These are phyloP conservation scores for Drosophila picticornis DNA, from an alignment of 2,888 invertebrate genomes.

Conservation along the genomic window DNA sequence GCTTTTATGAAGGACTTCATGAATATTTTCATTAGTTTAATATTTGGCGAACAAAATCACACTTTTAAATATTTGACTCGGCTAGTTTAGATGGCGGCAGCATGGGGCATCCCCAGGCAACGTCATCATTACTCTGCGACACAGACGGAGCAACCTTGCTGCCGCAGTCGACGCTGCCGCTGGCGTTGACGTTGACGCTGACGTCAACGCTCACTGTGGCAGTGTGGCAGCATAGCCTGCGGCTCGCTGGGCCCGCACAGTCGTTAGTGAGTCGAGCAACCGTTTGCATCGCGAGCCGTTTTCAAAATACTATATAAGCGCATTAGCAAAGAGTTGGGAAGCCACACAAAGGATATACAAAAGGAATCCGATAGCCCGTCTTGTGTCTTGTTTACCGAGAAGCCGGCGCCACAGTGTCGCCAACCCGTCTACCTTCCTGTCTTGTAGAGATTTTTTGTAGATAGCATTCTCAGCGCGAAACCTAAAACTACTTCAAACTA, in stretches of 20 bases:
- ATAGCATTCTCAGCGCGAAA: slow-evolving; percentile 37
- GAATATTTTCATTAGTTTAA: background rate
- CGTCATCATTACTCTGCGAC: slow-evolving; percentile 41
- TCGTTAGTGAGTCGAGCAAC: slow-evolving; percentile 68
- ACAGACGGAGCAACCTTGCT: slow-evolving; percentile 17
- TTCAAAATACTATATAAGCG: slow-evolving; percentile 18
- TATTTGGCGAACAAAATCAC: background rate
- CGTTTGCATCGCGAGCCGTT: slow-evolving; percentile 75
- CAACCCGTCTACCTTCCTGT: slow-evolving; percentile 38
- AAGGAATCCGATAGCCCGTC: slow-evolving; percentile 29
- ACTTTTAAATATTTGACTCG: slow-evolving; percentile 1
- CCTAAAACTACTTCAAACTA: slow-evolving; percentile 33
- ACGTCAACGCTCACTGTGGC: slow-evolving; percentile 40
- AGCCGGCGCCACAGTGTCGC: slow-evolving; percentile 70
- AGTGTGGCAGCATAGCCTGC: slow-evolving; percentile 68
- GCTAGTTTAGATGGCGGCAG: slow-evolving; percentile 20
- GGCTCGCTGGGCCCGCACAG: slow-evolving; percentile 59
- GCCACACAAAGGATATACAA: slow-evolving; percentile 43
- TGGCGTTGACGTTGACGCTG: slow-evolving; percentile 17
- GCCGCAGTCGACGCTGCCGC: slow-evolving; percentile 19
- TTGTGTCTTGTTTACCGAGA: slow-evolving; percentile 33
- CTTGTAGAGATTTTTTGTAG: slow-evolving; percentile 23
- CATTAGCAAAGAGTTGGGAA: slow-evolving; percentile 20
- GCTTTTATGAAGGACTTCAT: background rate
- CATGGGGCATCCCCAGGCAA: slow-evolving; percentile 53